Conservation (phyloP, 2,797 vertebrate species). For the Schizothorax lantsangensis region DNA sequence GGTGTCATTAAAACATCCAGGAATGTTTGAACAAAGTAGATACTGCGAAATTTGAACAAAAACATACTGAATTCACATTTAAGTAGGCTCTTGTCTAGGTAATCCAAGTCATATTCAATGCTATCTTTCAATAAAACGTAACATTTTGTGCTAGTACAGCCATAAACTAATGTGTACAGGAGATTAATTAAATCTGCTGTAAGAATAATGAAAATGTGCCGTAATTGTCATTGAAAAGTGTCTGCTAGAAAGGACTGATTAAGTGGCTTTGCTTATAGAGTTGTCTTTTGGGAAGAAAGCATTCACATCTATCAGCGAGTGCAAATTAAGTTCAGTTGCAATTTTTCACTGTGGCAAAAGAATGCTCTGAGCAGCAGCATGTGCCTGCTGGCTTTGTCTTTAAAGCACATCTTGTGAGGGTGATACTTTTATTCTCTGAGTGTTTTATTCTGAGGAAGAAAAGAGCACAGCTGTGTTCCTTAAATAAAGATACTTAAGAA, state of each 20-base stretch:
- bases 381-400: constrained; percentile 24
- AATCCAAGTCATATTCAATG: not conserved
- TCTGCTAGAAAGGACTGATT: constrained; percentile 27
- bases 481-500: constrained; percentile 35
- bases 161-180: not conserved
- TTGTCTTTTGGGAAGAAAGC: constrained; percentile 15
- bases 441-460: constrained; percentile 30
- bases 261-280: constrained; percentile 5
- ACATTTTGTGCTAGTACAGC: not conserved
- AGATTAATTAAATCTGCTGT: constrained; percentile 1
- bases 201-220: constrained; percentile 14
- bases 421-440: constrained; percentile 32
- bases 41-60: not conserved
- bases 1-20: not conserved
- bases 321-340: constrained; percentile 13
- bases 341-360: constrained; percentile 22
- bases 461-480: constrained; percentile 40
- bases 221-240: constrained; percentile 14
- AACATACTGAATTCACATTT: not conserved
- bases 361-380: constrained; percentile 15
- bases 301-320: constrained; percentile 17
- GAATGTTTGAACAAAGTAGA: not conserved
- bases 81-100: not conserved
- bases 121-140: not conserved
- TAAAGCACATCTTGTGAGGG: constrained; percentile 27